Evolutionary conservation across 2,113 vertebrate species (phyloP).

Genomic region (Alouatta palliata): DNA sequence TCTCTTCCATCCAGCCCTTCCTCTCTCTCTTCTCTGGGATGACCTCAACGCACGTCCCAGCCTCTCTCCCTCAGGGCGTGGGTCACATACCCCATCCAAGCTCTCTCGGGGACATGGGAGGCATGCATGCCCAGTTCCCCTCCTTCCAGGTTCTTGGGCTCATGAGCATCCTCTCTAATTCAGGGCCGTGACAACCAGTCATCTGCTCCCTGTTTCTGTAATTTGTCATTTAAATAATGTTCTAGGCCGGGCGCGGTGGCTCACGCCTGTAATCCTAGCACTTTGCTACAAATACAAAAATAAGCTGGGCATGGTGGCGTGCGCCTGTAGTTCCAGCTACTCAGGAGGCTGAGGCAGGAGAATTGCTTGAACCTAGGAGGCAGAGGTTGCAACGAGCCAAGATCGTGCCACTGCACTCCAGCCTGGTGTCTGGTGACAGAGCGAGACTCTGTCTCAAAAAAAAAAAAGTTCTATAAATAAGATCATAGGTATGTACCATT

Average conservation of each 20-base stretch:
- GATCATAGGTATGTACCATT: neutral
- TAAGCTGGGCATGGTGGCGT: no score
- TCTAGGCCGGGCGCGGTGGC: neutral
- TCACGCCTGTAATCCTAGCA: no score
- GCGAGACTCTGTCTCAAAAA: no score
- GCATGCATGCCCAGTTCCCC: neutral
- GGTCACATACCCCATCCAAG: neutral
- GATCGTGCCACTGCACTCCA: no score
- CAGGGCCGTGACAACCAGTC: neutral
- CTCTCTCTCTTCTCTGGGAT: neutral
- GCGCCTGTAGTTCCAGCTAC: no score
- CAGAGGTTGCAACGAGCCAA: no score
- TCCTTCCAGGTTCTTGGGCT: neutral
- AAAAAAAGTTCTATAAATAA: neutral
- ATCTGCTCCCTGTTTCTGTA: neutral
- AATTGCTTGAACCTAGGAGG: no score
- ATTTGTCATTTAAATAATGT: neutral
- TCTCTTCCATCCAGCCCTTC: neutral
- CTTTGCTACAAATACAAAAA: no score
- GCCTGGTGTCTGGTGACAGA: no score
- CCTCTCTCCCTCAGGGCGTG: neutral
- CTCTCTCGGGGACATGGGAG: neutral
- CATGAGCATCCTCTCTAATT: neutral
- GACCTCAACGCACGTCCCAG: neutral
- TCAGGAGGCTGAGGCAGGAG: no score